Evolutionary conservation across 2,888 invertebrate genomes (phyloP).

Genomic region (Xanthorhoe designata): DNA sequence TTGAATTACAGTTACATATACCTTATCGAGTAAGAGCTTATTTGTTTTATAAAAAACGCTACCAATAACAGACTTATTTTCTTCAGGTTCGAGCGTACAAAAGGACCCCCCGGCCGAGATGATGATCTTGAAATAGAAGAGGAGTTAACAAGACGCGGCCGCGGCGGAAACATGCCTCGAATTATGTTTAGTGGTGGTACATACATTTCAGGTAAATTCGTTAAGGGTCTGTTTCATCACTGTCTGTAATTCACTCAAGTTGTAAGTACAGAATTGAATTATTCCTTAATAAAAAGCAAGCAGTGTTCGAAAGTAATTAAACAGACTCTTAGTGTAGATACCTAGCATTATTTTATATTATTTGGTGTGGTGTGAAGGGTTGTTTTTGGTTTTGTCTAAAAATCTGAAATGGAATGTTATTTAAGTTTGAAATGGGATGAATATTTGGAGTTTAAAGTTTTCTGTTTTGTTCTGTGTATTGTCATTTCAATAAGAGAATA

Average conservation of each 20-base stretch:
- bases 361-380: slow-evolving; percentile 7
- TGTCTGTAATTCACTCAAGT: slow-evolving; percentile 33
- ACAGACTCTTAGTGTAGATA: slow-evolving; percentile 42
- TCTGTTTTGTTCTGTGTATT: neutral
- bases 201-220: slow-evolving; percentile 76
- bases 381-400: slow-evolving; percentile 11
- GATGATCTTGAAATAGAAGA: slow-evolving; percentile 92
- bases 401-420: neutral
- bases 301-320: slow-evolving; percentile 37
- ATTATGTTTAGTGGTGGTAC: slow-evolving; percentile 74
- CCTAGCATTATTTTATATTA: slow-evolving; percentile 28
- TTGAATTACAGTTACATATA: no score
- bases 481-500: slow-evolving; percentile 9
- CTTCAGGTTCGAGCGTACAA: slow-evolving; percentile 95
- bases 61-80: neutral
- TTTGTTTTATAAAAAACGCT: no score
- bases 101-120: slow-evolving; percentile 94
- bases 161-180: slow-evolving; percentile 80
- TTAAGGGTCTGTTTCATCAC: slow-evolving; percentile 44
- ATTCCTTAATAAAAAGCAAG: neutral
- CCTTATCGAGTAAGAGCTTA: no score
- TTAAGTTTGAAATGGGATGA: neutral
- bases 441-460: neutral
- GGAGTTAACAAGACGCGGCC: slow-evolving; percentile 89
- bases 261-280: slow-evolving; percentile 27